Percentiles rank a stretch among this genome's conserved stretches.
These are phyloP conservation scores for Napeogenes sylphis DNA, from an alignment of 2,888 invertebrate species.

Conservation along the genomic window DNA sequence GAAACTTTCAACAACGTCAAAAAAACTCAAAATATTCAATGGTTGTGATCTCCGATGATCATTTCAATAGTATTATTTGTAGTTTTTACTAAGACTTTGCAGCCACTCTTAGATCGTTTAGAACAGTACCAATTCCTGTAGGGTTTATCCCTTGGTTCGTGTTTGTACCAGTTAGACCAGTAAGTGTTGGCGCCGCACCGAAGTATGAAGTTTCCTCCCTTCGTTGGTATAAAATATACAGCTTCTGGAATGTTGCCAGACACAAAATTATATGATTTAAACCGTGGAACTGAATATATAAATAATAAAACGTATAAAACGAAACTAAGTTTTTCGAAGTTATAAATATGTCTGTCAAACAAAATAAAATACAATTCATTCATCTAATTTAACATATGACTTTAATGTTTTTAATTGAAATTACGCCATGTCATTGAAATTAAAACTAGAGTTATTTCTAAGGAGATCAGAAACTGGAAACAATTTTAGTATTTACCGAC, in stretches of 20 bases:
- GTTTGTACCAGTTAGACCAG: slow-evolving; percentile 40
- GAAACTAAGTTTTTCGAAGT: no score
- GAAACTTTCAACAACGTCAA: no score
- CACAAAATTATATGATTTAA: no score
- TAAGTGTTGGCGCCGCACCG: slow-evolving; percentile 38
- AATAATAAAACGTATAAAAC: no score
- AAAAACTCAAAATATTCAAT: slow-evolving; percentile 17
- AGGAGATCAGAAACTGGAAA: no score
- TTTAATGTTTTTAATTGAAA: no score
- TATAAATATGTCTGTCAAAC: no score
- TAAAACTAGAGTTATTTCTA: no score
- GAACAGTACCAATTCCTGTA: slow-evolving; percentile 45
- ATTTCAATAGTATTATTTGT: slow-evolving; percentile 31
- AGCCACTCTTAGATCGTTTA: slow-evolving; percentile 39
- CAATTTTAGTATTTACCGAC: no score
- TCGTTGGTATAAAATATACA: slow-evolving; percentile 25
- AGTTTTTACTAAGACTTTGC: slow-evolving; percentile 39
- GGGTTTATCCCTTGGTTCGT: slow-evolving; percentile 25
- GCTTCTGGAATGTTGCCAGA: slow-evolving; percentile 20
- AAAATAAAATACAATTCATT: no score
- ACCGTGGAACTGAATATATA: not conserved
- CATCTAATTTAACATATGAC: no score
- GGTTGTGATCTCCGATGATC: slow-evolving; percentile 37
- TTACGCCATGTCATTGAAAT: no score
- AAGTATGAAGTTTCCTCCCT: slow-evolving; percentile 38